Percentiles rank a stretch among this genome's conserved stretches.
Conservation (phyloP, 2,797 vertebrate genomes). For the Fundulus diaphanus region DNA sequence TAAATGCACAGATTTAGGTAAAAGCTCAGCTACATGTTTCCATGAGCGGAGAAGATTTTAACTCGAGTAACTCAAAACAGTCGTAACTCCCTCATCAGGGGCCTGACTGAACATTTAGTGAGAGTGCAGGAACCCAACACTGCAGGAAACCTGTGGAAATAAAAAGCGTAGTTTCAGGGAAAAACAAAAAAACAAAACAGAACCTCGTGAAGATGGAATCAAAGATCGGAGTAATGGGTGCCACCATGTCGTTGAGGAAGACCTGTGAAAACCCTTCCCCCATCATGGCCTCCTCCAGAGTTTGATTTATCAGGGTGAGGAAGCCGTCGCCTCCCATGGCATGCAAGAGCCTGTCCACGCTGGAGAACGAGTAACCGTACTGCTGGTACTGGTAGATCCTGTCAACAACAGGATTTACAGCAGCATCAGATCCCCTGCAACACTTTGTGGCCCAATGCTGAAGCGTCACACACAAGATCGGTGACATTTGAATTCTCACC, state of each 20-base stretch:
- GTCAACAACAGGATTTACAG: conserved; percentile 7
- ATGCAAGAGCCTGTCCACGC: conserved; percentile 86
- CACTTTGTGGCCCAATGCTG: background rate
- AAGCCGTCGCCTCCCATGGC: conserved; percentile 88
- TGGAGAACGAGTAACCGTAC: conserved; percentile 92
- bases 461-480: background rate
- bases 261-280: conserved; percentile 88
- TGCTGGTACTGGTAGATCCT: conserved; percentile 97
- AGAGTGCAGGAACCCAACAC: conserved; percentile 9
- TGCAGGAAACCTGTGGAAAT: background rate
- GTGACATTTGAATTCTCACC: conserved; percentile 74
- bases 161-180: too few species aligned
- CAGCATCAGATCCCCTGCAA: background rate
- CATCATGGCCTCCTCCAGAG: conserved; percentile 89
- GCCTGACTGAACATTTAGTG: background rate
- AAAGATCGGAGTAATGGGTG: conserved; percentile 84
- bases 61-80: background rate
- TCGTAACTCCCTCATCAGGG: background rate
- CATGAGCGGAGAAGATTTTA: background rate
- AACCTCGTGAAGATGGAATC: too few species aligned
- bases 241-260: conserved; percentile 88
- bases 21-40: conserved; percentile 1
- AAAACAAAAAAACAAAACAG: too few species aligned
- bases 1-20: conserved; percentile 11
- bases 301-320: conserved; percentile 84